Percentiles rank a stretch among this genome's conserved stretches.
Conservation (phyloP, 2,888 invertebrate genomes). For the Pardosa pseudoannulata region DNA sequence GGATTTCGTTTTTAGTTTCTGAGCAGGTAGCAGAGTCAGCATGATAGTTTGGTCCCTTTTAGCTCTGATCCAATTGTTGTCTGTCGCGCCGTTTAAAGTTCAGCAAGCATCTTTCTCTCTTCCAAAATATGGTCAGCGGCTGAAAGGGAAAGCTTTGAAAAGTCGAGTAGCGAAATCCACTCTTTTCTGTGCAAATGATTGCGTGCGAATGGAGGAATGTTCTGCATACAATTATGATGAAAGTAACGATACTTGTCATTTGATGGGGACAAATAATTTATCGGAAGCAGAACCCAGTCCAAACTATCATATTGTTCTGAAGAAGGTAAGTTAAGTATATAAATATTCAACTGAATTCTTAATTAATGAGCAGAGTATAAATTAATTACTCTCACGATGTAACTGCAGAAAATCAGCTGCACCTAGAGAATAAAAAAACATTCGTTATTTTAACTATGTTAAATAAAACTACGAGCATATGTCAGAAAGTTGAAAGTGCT, state of each 20-base stretch:
- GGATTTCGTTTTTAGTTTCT: neutral
- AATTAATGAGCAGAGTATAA: too few species aligned
- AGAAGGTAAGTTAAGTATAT: slow-evolving; percentile 61
- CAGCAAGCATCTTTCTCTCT: slow-evolving; percentile 44
- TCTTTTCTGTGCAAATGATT: slow-evolving; percentile 47
- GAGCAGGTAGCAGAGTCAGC: neutral
- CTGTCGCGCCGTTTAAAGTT: slow-evolving; percentile 12
- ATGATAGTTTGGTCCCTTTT: slow-evolving; percentile 7
- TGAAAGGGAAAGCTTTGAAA: slow-evolving; percentile 34
- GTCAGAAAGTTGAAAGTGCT: too few species aligned
- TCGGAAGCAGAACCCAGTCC: slow-evolving; percentile 32
- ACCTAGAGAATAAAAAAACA: too few species aligned
- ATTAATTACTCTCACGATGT: too few species aligned
- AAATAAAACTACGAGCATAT: too few species aligned
- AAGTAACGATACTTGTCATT: slow-evolving; percentile 41
- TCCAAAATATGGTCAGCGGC: slow-evolving; percentile 29
- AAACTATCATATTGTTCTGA: slow-evolving; percentile 33
- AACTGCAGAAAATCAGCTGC: too few species aligned
- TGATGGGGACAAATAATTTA: slow-evolving; percentile 35
- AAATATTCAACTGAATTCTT: too few species aligned
- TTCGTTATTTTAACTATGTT: too few species aligned
- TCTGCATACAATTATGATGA: slow-evolving; percentile 44
- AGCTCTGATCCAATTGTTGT: neutral
- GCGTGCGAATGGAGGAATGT: slow-evolving; percentile 39
- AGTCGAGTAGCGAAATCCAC: slow-evolving; percentile 24